A percentile compares a stretch with the other conserved stretches of the same genome.
These are phyloP conservation scores for Thunnus albacares DNA, from an alignment of 2,797 vertebrate genomes.

Conservation along the genomic window DNA sequence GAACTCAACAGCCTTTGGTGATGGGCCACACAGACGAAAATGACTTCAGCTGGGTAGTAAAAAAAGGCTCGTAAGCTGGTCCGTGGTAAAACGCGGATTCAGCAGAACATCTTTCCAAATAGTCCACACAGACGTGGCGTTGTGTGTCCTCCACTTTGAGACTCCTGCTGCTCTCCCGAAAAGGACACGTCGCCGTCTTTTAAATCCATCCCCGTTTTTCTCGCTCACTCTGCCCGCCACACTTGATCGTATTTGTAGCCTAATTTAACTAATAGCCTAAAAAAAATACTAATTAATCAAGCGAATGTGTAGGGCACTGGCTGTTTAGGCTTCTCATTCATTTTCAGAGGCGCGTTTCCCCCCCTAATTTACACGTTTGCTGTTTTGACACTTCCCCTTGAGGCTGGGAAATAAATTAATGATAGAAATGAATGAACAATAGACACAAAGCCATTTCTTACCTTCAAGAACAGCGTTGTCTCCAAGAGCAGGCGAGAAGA, in stretches of 20 bases:
- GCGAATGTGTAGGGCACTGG: accelerated
- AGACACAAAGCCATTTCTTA: constrained; percentile 60
- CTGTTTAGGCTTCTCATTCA: neutral
- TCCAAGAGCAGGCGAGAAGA: constrained; percentile 50
- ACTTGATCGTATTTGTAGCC: constrained; percentile 40
- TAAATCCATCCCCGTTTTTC: constrained; percentile 65
- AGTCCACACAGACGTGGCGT: constrained; percentile 67
- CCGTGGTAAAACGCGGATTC: constrained; percentile 66
- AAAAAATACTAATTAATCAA: constrained; percentile 13
- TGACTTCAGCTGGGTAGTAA: constrained; percentile 47
- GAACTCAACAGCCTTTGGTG: constrained; percentile 52
- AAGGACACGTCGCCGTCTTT: constrained; percentile 68
- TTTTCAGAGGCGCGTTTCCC: neutral
- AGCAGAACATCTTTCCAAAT: constrained; percentile 46
- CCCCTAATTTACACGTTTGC: neutral
- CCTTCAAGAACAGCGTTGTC: constrained; percentile 74
- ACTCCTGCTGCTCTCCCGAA: constrained; percentile 37
- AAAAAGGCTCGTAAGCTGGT: constrained; percentile 17
- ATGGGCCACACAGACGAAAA: constrained; percentile 33
- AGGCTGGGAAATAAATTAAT: neutral
- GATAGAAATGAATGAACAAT: constrained; percentile 48
- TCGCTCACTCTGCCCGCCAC: constrained; percentile 27
- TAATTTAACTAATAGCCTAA: constrained; percentile 12
- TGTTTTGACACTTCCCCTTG: neutral
- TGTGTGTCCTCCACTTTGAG: constrained; percentile 13